Evolutionary conservation across 2,797 vertebrate genomes (phyloP).

Genomic region (Microctenopoma stevenorrisi): DNA sequence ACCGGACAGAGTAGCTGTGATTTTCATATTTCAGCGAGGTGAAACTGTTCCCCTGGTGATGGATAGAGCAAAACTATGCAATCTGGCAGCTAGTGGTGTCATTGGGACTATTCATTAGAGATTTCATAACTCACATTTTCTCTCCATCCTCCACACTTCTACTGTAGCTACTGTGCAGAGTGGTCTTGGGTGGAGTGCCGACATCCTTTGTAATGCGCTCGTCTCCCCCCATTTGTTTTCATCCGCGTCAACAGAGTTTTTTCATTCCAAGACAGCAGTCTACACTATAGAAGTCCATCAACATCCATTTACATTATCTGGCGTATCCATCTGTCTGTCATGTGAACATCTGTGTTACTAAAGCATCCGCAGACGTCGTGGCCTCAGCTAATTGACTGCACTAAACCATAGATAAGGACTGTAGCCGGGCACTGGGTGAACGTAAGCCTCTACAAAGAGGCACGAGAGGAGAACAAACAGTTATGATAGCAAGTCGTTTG

Average conservation of each 20-base stretch:
- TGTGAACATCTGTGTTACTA: constrained; percentile 38
- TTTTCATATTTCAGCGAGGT: constrained; percentile 63
- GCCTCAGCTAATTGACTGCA: constrained; percentile 18
- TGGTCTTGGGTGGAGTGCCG: constrained; percentile 22
- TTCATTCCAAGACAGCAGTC: neutral
- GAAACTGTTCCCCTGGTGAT: constrained; percentile 64
- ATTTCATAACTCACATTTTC: constrained; percentile 62
- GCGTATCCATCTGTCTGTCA: constrained; percentile 20
- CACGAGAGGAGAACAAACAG: constrained; percentile 27
- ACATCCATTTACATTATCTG: constrained; percentile 13
- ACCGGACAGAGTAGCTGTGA: constrained; percentile 44
- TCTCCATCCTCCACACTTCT: constrained; percentile 23
- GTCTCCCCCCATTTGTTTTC: constrained; percentile 35
- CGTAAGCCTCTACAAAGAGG: constrained; percentile 32
- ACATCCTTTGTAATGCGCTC: neutral
- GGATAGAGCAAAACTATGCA: constrained; percentile 58
- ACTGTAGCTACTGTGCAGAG: constrained; percentile 17
- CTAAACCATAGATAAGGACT: constrained; percentile 32
- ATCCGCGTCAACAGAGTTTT: constrained; percentile 29
- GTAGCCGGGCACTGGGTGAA: constrained; percentile 7
- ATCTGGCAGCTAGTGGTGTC: constrained; percentile 71
- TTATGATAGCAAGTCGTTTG: constrained; percentile 34
- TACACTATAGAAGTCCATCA: neutral
- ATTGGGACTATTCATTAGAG: constrained; percentile 66
- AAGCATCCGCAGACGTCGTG: constrained; percentile 17